These are phyloP conservation scores for Sacculina carcini DNA, from an alignment of 2,888 invertebrate species.

Conservation along the genomic window DNA sequence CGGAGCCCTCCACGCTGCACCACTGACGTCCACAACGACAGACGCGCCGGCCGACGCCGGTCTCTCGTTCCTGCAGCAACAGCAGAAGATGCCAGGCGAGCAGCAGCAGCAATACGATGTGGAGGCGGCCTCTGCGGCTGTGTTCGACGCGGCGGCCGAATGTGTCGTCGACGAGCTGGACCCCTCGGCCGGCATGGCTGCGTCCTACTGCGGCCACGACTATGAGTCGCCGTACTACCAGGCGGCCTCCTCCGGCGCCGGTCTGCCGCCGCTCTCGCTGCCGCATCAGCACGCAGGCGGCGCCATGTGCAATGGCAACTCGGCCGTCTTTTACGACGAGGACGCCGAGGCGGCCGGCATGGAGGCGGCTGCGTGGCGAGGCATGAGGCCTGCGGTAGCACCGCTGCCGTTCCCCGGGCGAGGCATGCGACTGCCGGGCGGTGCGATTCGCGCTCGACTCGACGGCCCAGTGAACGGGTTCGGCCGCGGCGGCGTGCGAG, in stretches of 20 bases:
- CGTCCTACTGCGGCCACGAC: too few relatives aligned
- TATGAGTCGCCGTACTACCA: too few relatives aligned
- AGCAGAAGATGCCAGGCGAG: slow-evolving; percentile 6
- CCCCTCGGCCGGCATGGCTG: not conserved
- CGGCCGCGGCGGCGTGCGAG: not conserved
- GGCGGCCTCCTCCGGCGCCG: slow-evolving; percentile 1
- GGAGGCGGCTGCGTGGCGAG: slow-evolving; percentile 4
- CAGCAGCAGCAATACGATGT: not conserved
- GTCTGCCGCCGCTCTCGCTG: too few relatives aligned
- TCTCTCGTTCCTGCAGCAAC: not conserved
- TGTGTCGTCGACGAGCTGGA: not conserved
- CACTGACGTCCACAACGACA: not conserved
- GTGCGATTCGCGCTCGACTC: slow-evolving; percentile 6
- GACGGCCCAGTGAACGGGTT: slow-evolving; percentile 4
- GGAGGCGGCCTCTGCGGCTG: not conserved
- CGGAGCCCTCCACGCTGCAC: not conserved
- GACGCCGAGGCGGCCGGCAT: slow-evolving; percentile 5
- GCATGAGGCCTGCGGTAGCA: slow-evolving; percentile 5
- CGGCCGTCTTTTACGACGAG: slow-evolving; percentile 10
- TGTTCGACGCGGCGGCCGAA: too few relatives aligned
- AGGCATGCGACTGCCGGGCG: too few relatives aligned
- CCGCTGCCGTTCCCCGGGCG: not conserved
- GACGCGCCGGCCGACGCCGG: not conserved
- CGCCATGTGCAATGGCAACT: too few relatives aligned
- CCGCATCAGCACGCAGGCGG: too few relatives aligned